Conservation (phyloP, 2,113 vertebrate species). For the Vulpes vulpes region DNA sequence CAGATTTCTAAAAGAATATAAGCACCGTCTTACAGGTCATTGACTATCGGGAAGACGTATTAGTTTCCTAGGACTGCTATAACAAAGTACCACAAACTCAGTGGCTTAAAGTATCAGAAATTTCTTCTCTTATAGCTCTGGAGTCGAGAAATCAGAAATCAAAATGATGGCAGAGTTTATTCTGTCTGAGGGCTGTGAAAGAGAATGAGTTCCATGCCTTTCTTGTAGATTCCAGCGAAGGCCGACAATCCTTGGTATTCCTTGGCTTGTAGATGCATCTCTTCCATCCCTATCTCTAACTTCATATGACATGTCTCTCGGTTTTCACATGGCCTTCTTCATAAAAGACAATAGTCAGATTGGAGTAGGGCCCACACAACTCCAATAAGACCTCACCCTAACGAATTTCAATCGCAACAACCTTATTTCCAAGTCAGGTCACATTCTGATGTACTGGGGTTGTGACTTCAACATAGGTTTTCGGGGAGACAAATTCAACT, state of each 20-base stretch:
- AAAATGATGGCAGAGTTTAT: background rate
- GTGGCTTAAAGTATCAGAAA: background rate
- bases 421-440: background rate
- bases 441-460: background rate
- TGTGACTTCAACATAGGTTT: background rate
- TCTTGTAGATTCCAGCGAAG: background rate
- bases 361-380: background rate
- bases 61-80: background rate
- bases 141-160: background rate
- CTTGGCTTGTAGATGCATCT: background rate
- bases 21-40: background rate
- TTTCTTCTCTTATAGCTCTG: background rate
- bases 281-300: background rate
- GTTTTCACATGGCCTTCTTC: background rate
- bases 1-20: conserved; percentile 28
- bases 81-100: background rate
- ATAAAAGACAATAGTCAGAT: background rate
- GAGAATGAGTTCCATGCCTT: background rate
- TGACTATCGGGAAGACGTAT: background rate
- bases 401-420: background rate
- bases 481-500: background rate
- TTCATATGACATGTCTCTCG: background rate
- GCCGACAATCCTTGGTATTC: background rate
- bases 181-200: background rate
- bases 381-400: background rate